Evolutionary conservation across 1,140 invertebrate species (phyloP).

Genomic region (Camponotus vicinus): DNA sequence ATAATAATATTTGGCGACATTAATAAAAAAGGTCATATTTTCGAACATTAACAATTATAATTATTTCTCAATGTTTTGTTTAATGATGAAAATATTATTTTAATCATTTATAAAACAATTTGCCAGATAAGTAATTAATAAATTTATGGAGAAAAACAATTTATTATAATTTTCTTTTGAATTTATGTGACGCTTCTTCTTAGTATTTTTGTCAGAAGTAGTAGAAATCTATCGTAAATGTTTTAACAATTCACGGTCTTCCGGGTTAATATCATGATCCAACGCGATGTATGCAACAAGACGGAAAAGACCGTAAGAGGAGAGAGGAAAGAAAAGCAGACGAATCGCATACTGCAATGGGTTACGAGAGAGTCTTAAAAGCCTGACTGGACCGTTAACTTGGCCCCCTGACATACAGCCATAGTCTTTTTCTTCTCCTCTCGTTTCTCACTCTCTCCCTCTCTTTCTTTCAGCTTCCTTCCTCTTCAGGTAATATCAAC

Average conservation of each 20-base stretch:
- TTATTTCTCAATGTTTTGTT: neutral
- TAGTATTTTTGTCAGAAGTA: neutral
- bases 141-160: neutral
- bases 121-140: neutral
- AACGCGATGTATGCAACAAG: slow-evolving; percentile 31
- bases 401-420: slow-evolving; percentile 83
- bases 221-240: slow-evolving; percentile 6
- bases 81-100: neutral
- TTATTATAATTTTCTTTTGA: too few relatives aligned
- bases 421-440: slow-evolving; percentile 14
- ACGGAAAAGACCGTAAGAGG: slow-evolving; percentile 22
- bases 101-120: neutral
- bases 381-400: slow-evolving; percentile 80
- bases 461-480: slow-evolving; percentile 38
- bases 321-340: slow-evolving; percentile 39
- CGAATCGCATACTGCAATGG: slow-evolving; percentile 40
- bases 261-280: slow-evolving; percentile 21
- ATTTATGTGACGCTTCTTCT: neutral
- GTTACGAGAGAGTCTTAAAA: slow-evolving; percentile 43
- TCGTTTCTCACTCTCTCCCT: neutral
- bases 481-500: slow-evolving; percentile 26
- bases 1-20: neutral
- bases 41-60: neutral
- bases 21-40: neutral
- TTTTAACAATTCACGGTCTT: slow-evolving; percentile 15